A percentile compares a stretch with the other conserved stretches of the same genome.
phyloP scores from a whole-genome alignment of 2,797 vertebrate species.

The Todus mexicanus region DNA sequence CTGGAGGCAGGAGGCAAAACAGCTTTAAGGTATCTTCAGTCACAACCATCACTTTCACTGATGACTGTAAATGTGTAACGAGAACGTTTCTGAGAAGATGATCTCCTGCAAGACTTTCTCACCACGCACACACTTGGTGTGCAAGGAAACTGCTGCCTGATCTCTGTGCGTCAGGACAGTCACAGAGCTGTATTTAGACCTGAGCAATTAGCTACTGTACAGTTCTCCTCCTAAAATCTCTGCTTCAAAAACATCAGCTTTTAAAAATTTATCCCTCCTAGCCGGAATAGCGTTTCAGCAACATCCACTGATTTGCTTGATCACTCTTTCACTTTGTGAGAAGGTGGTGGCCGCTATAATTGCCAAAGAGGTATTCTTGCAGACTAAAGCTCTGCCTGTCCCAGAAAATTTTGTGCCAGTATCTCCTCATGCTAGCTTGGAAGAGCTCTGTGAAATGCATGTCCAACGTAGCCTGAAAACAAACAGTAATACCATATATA shows the following conservation, averaged over 20 bases:
- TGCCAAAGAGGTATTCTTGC: background rate
- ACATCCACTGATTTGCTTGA: background rate
- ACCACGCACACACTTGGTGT: background rate
- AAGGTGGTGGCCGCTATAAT: background rate
- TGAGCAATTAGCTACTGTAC: background rate
- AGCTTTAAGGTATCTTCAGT: background rate
- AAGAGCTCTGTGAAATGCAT: background rate
- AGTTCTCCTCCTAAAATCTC: background rate
- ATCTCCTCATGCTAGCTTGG: background rate
- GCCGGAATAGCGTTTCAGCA: background rate
- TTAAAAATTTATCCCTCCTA: background rate
- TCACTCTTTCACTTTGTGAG: background rate
- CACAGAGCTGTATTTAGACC: background rate
- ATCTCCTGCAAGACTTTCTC: background rate
- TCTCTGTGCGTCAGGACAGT: background rate
- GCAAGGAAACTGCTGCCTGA: background rate
- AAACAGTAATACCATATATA: background rate
- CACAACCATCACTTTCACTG: background rate
- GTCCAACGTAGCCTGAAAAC: background rate
- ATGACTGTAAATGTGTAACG: background rate
- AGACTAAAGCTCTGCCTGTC: background rate
- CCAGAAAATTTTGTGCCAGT: background rate
- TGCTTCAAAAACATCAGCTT: background rate
- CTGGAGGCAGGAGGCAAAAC: background rate
- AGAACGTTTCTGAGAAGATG: background rate